Percentiles rank a stretch among this genome's conserved stretches.
Evolutionary conservation across 2,797 vertebrate species (phyloP).

Genomic region (Tinamus major): DNA sequence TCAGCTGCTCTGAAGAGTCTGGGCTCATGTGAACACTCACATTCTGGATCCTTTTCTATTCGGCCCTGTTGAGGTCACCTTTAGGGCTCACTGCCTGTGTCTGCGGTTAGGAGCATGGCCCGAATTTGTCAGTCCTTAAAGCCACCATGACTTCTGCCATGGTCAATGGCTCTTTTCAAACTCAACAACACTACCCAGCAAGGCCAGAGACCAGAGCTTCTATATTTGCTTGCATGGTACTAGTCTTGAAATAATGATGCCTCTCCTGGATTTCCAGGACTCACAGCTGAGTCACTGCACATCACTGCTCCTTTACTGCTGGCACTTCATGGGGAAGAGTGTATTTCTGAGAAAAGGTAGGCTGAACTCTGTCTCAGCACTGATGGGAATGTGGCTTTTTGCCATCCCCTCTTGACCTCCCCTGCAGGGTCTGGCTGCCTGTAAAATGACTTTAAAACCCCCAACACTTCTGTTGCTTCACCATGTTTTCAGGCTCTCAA

Average conservation of each 20-base stretch:
- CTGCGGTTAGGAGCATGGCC: not conserved
- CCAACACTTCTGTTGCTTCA: not conserved
- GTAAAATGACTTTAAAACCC: not conserved
- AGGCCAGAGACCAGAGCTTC: slow-evolving; percentile 3
- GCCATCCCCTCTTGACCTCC: not conserved
- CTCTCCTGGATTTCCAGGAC: not conserved
- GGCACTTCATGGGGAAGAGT: not conserved
- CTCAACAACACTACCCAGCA: not conserved
- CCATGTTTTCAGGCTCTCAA: not conserved
- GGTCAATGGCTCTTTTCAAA: not conserved
- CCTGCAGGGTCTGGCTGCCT: not conserved
- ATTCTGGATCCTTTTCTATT: slow-evolving; percentile 5
- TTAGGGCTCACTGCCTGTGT: not conserved
- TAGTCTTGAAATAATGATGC: not conserved
- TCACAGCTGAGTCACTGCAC: not conserved
- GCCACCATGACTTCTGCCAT: not conserved
- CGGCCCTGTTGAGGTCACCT: slow-evolving; percentile 15
- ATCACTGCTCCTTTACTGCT: not conserved
- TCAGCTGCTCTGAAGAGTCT: not conserved
- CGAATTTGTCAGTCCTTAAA: not conserved
- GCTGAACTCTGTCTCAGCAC: not conserved
- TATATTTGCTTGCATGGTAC: not conserved
- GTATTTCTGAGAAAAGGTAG: not conserved
- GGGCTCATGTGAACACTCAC: not conserved
- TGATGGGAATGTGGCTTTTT: not conserved